Evolutionary conservation across 1,140 invertebrate species (phyloP), one percentile per base, ranked within the genome.

Genomic region (Procambarus virginalis): DNA sequence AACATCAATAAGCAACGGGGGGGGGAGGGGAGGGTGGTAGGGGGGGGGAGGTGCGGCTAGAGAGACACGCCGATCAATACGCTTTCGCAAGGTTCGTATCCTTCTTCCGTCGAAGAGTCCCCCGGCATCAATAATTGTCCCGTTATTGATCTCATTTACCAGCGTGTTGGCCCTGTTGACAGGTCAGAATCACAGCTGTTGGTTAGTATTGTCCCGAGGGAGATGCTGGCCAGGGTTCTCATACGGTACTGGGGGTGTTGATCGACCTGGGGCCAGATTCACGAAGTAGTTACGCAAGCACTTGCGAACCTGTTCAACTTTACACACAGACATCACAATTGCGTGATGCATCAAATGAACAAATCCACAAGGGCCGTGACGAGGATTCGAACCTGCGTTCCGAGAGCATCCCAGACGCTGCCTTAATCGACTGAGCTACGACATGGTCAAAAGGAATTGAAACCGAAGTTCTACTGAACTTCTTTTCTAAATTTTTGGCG

Each of bases 131-230:
- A 80, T 80, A 80, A 80, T 80, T 80, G 78, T 80, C 4, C 49
- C 55, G 20, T 80, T 80, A 80, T 80, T 80, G 78, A 80, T 80
- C 78, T 80, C 78, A 80, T 80, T 34, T 80, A 80, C 78, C 49
- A 58, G 55, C 78, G 20, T 51, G 55, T 58, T 34, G 78, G 55
- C 49, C 20, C 6, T 3, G 49, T 14, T 48, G 34, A 34, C 34
- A 14, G 77, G 3, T 51, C 46, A 49, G 45, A 78, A 78, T 78
- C 77, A 78, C 77, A 78, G 14, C 51, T 5, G 46, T 14, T 78
- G 45, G 2, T n/a, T 46, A 0, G 12, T 9, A 6, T 49, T 78
- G 8, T 20, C 77, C 4, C 51, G 12, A 5, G 6, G 46, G 17
- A 10, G 2, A n/a, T 49, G 9, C 51, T 49, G 48, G 49, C 51